Percentiles rank a stretch among this genome's conserved stretches.
Conservation (phyloP, 2,113 vertebrate species). For the Formicarius rufipectus region DNA sequence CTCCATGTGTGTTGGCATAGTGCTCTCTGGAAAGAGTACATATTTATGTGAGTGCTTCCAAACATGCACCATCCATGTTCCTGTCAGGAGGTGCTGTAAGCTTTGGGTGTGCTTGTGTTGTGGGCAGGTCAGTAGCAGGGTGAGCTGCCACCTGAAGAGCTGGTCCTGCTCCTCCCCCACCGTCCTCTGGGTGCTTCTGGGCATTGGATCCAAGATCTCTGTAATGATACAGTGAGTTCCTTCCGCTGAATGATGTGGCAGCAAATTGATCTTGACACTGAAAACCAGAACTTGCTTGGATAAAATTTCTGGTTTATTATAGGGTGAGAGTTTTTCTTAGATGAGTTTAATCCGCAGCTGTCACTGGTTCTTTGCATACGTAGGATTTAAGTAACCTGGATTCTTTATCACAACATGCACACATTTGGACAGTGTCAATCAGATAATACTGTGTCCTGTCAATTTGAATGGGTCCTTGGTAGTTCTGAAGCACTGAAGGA, state of each 20-base stretch:
- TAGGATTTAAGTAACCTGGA: neutral
- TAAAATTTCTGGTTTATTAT: neutral
- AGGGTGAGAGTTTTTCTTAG: neutral
- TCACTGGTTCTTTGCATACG: neutral
- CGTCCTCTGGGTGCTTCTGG: neutral
- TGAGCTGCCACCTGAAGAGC: neutral
- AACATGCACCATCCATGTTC: fast-evolving
- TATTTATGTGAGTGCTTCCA: neutral
- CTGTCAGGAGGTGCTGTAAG: neutral
- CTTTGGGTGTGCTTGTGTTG: neutral
- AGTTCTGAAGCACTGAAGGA: neutral
- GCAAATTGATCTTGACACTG: neutral
- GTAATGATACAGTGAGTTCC: neutral
- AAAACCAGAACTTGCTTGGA: neutral
- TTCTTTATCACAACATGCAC: neutral
- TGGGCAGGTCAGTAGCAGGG: neutral
- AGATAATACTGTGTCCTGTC: neutral
- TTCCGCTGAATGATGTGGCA: neutral
- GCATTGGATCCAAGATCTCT: fast-evolving
- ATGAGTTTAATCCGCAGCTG: neutral
- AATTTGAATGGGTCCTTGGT: neutral
- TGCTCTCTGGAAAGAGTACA: neutral
- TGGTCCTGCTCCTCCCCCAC: neutral
- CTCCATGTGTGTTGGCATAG: fast-evolving
- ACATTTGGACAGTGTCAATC: fast-evolving